Conservation (phyloP, 1,140 invertebrate species). For the Parasteatoda tepidariorum region DNA sequence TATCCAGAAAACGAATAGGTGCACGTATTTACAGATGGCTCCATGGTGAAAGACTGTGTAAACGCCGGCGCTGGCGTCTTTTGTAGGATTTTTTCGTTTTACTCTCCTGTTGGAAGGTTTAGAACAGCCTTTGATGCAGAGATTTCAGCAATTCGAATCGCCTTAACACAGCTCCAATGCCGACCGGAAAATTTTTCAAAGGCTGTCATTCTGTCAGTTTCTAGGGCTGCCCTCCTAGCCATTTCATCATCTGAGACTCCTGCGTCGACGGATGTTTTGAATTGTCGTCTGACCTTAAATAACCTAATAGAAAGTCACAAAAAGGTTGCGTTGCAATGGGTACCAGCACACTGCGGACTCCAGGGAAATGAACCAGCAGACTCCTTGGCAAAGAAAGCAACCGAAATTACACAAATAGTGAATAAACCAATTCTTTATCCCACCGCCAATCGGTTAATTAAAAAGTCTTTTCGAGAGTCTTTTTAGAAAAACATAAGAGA, state of each 20-base stretch:
- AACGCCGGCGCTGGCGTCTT: not conserved
- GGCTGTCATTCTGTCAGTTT: not conserved
- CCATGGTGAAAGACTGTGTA: not conserved
- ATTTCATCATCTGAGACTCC: not conserved
- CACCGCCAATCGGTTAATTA: not conserved
- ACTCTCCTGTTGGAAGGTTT: not conserved
- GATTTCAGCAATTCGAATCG: conserved; percentile 1
- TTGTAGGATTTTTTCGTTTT: not conserved
- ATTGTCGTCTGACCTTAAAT: not conserved
- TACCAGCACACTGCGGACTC: not conserved
- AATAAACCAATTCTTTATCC: not conserved
- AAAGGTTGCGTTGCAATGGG: not conserved
- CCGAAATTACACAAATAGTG: no score
- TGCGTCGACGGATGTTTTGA: not conserved
- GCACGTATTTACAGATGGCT: not conserved
- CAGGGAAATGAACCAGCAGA: not conserved
- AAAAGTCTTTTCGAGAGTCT: not conserved
- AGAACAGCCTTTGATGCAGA: conserved; percentile 3
- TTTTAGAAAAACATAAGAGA: not conserved
- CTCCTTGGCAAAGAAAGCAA: conserved; percentile 1
- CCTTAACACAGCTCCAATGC: not conserved
- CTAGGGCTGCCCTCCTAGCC: not conserved
- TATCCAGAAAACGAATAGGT: not conserved
- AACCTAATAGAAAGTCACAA: not conserved
- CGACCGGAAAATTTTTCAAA: not conserved